A percentile compares a stretch with the other conserved stretches of the same genome.
These are phyloP conservation scores for Busseola fusca DNA, from an alignment of 2,888 invertebrate genomes.

Conservation along the genomic window DNA sequence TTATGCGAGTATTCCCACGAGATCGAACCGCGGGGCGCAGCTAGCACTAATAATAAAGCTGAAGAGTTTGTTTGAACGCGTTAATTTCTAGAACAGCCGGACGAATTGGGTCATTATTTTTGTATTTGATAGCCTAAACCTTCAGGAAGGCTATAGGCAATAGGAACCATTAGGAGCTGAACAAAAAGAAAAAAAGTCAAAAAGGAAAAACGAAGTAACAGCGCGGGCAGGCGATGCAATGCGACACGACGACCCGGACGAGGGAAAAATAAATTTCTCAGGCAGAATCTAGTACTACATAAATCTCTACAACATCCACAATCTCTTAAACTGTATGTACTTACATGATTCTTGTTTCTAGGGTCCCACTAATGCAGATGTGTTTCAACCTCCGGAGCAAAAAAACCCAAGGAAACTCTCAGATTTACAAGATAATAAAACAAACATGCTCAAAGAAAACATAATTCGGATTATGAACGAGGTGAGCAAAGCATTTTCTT, in stretches of 20 bases:
- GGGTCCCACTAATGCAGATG: slow-evolving; percentile 94
- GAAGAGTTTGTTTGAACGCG: no score
- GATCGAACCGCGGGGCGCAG: no score
- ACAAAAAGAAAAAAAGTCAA: not conserved
- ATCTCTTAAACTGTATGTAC: not conserved
- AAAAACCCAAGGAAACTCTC: slow-evolving; percentile 79
- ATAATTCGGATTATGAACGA: slow-evolving; percentile 92
- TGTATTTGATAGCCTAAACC: no score
- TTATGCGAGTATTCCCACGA: no score
- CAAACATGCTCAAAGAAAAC: slow-evolving; percentile 90
- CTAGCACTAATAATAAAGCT: no score
- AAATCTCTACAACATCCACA: no score
- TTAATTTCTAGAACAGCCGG: no score
- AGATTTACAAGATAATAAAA: slow-evolving; percentile 90
- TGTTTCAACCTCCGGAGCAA: slow-evolving; percentile 88
- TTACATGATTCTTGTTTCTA: slow-evolving; percentile 68
- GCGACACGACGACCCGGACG: no score
- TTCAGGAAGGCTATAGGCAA: not conserved
- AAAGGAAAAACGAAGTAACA: not conserved
- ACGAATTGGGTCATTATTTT: no score
- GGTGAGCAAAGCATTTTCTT: slow-evolving; percentile 77
- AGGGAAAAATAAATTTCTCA: no score
- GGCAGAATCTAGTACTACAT: not conserved
- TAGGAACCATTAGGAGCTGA: not conserved
- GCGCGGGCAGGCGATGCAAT: not conserved